Evolutionary conservation across 1,140 invertebrate genomes (phyloP).

Genomic region (Ceratoteleas bidentatus): DNA sequence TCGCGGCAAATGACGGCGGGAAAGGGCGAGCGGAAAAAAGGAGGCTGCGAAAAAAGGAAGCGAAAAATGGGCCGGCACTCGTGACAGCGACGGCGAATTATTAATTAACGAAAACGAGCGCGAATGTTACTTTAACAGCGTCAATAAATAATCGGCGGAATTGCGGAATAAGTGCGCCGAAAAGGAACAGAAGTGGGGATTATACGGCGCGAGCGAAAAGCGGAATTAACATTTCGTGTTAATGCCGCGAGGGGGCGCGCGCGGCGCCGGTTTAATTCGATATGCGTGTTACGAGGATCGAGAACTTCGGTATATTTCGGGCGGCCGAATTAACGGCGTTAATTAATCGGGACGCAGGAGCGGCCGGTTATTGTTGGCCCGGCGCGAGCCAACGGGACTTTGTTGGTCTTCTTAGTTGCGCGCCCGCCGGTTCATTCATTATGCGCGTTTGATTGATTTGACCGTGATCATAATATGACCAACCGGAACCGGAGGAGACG

Average conservation of each 20-base stretch:
- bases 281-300: slow-evolving; percentile 32
- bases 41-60: background rate
- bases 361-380: background rate
- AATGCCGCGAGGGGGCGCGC: slow-evolving; percentile 9
- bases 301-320: slow-evolving; percentile 39
- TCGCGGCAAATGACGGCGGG: background rate
- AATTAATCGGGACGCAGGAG: background rate
- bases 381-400: background rate
- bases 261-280: slow-evolving; percentile 42
- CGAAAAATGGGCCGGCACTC: background rate
- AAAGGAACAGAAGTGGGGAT: slow-evolving; percentile 19
- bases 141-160: background rate
- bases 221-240: slow-evolving; percentile 33
- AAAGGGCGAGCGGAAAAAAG: too few relatives aligned
- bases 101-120: background rate
- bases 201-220: slow-evolving; percentile 21
- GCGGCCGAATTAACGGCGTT: background rate
- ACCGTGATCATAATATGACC: slow-evolving; percentile 56
- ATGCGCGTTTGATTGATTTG: slow-evolving; percentile 52
- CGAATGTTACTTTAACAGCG: slow-evolving; percentile 1
- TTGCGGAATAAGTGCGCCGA: slow-evolving; percentile 14
- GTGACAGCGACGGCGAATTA: background rate
- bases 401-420: slow-evolving; percentile 34
- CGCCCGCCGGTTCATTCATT: slow-evolving; percentile 36
- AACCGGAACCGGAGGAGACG: slow-evolving; percentile 52